Evolutionary conservation across 2,888 invertebrate genomes (phyloP).

Genomic region (Luperina nickerlii): DNA sequence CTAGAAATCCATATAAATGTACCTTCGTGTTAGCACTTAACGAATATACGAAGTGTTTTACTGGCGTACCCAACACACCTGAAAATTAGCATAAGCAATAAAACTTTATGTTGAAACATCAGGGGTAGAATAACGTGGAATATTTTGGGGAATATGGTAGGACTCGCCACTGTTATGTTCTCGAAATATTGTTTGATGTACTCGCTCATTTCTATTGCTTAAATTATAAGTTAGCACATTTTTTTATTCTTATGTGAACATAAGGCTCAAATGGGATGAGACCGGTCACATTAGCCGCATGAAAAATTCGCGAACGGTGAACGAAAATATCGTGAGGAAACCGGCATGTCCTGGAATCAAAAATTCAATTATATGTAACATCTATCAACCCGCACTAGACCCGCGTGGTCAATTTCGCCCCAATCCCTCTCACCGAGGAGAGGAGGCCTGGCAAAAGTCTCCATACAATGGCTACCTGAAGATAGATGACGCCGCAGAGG

Average conservation of each 20-base stretch:
- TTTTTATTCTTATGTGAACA: background rate
- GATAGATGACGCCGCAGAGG: too few species aligned
- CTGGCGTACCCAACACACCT: slow-evolving; percentile 66
- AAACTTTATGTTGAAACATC: slow-evolving; percentile 73
- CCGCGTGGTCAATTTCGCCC: too few species aligned
- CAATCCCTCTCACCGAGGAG: too few species aligned
- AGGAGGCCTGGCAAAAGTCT: background rate
- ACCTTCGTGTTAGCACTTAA: slow-evolving; percentile 69
- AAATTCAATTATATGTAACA: too few species aligned
- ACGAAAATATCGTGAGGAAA: background rate
- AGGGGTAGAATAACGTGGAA: slow-evolving; percentile 53
- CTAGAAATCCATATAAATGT: slow-evolving; percentile 67
- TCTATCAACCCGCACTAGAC: too few species aligned
- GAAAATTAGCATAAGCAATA: slow-evolving; percentile 81
- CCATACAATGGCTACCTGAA: background rate
- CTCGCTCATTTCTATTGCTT: slow-evolving; percentile 10
- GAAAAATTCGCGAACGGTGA: background rate
- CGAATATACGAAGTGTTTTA: slow-evolving; percentile 69
- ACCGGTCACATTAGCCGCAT: background rate
- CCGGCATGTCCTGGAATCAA: background rate
- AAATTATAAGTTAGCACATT: background rate
- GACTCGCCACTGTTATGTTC: slow-evolving; percentile 33
- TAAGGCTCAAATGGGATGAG: background rate
- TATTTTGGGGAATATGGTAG: slow-evolving; percentile 60
- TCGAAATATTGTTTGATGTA: slow-evolving; percentile 25